Evolutionary conservation across 2,888 invertebrate species (phyloP).

Genomic region (Calliphora vomitoria): DNA sequence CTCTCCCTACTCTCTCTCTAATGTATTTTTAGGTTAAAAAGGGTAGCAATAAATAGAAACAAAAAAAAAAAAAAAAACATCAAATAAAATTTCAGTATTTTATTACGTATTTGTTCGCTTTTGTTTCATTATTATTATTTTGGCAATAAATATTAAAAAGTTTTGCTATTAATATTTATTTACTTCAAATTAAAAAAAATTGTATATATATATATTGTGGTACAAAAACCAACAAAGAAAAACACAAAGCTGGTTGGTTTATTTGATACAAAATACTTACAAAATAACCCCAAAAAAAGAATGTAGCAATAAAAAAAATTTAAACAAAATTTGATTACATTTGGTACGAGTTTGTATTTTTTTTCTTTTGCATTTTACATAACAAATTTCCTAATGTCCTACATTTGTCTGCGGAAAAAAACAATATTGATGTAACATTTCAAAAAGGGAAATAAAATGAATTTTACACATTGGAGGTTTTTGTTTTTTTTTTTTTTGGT

Average conservation of each 20-base stretch:
- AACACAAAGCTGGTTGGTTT: slow-evolving; percentile 1
- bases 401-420: neutral
- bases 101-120: neutral
- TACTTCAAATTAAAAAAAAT: slow-evolving; percentile 7
- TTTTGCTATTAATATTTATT: slow-evolving; percentile 27
- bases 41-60: no score
- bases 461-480: slow-evolving; percentile 14
- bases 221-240: neutral
- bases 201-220: neutral
- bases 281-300: no score
- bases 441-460: slow-evolving; percentile 5
- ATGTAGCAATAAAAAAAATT: neutral
- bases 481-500: no score
- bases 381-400: slow-evolving; percentile 25
- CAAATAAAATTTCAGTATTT: no score
- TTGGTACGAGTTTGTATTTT: neutral
- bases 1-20: no score
- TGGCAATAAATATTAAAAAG: neutral
- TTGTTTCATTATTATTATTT: no score
- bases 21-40: no score
- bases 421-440: neutral
- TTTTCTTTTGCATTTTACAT: neutral
- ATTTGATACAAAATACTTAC: neutral
- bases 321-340: slow-evolving; percentile 5
- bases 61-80: no score